These are phyloP conservation scores for Hypotaenidia philippensis DNA, from an alignment of 2,797 vertebrate species.

Conservation along the genomic window DNA sequence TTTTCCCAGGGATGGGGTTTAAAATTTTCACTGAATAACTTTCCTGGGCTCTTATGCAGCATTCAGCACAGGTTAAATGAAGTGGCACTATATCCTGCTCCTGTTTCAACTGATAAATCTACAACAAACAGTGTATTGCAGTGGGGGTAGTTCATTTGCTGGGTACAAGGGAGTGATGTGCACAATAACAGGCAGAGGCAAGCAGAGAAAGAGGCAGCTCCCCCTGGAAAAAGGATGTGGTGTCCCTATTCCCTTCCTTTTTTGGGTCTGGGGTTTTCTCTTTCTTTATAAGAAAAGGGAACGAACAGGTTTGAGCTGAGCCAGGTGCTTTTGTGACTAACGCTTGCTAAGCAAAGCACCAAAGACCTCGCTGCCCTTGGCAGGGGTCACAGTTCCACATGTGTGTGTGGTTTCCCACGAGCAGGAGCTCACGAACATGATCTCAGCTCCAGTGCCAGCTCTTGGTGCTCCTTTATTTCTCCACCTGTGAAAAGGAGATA, in stretches of 20 bases:
- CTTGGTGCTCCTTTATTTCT: not conserved
- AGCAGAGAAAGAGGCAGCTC: not conserved
- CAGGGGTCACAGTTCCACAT: slow-evolving; percentile 11
- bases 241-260: not conserved
- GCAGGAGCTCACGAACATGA: not conserved
- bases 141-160: not conserved
- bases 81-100: not conserved
- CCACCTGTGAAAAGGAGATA: not conserved
- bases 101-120: not conserved
- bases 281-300: not conserved
- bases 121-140: not conserved
- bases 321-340: slow-evolving; percentile 33
- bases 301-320: not conserved
- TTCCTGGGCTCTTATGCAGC: not conserved
- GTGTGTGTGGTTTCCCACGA: not conserved
- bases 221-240: not conserved
- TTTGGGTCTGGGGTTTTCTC: not conserved
- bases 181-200: not conserved
- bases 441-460: not conserved
- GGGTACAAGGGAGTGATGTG: not conserved
- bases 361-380: slow-evolving; percentile 32
- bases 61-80: not conserved
- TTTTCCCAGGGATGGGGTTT: not conserved
- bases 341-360: slow-evolving; percentile 3
- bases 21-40: slow-evolving; percentile 33